Conservation (phyloP, 2,888 invertebrate species). For the Phyllotreta striolata region DNA sequence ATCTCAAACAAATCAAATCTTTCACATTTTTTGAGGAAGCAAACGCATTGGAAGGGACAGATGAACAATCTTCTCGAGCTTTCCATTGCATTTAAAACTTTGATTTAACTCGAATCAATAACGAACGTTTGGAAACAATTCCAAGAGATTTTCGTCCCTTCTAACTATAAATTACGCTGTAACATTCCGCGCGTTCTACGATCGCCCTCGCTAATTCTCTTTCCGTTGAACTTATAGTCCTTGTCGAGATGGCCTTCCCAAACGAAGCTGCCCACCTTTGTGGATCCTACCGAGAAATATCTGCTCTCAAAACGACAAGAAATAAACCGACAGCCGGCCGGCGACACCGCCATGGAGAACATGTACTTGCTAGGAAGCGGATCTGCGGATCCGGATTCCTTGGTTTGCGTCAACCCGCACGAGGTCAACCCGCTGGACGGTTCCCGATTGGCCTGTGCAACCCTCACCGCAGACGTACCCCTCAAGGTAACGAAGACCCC, state of each 20-base stretch:
- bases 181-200: not conserved
- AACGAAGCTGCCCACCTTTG: slow-evolving; percentile 56
- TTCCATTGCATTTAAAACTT: no score
- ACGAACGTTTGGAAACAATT: not conserved
- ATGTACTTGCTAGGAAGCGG: slow-evolving; percentile 40
- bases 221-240: slow-evolving; percentile 46
- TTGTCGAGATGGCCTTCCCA: slow-evolving; percentile 53
- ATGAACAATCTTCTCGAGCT: no score
- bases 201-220: not conserved
- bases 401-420: slow-evolving; percentile 53
- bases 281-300: slow-evolving; percentile 63
- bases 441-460: slow-evolving; percentile 15
- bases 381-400: slow-evolving; percentile 47
- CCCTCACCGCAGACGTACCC: slow-evolving; percentile 29
- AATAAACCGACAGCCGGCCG: slow-evolving; percentile 15
- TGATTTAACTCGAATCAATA: not conserved
- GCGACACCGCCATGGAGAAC: slow-evolving; percentile 32
- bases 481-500: slow-evolving; percentile 30
- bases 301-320: slow-evolving; percentile 21
- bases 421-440: slow-evolving; percentile 48
- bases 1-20: not conserved
- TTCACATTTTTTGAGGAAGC: not conserved
- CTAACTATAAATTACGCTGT: slow-evolving; percentile 7
- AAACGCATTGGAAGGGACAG: slow-evolving; percentile 14
- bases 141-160: slow-evolving; percentile 18